Evolutionary conservation across 2,888 invertebrate genomes (phyloP), one percentile per base, ranked within the genome.

Genomic region (Ectemnius lituratus): DNA sequence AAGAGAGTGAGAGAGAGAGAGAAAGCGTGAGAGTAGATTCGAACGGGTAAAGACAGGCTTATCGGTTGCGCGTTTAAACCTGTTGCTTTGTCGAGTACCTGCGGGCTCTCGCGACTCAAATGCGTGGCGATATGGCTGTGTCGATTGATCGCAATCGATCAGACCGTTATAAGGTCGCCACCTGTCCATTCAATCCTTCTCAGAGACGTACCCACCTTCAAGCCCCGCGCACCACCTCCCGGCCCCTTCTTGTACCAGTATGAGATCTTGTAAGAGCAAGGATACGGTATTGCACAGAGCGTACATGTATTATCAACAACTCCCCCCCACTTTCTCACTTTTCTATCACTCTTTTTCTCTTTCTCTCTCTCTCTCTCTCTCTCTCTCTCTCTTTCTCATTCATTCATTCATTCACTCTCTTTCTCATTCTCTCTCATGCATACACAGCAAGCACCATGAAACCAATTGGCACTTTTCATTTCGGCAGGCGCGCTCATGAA

Each of bases 401-500:
- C 23, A 4, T 16, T 59, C 49, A 46, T 49, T 23, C 20, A n/a
- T n/a, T n/a, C n/a, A n/a, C n/a, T 13, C 13, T 18, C 60, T 62
- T 62, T 57, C 68, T 63, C 57, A 46, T 63, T 28, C 71, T 62
- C 20, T 57, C 64, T 59, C 59, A 57, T 68, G 65, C 74, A 78
- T 67, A 75, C 65, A 37, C 37, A 37, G 37, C 75, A 76, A 75
- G 65, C 67, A 23, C 77, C 72, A 37, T 75, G 49, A 85, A 76
- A 82, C 79, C 83, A 86, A 87, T 88, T 86, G 85, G 84, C 84
- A 86, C 84, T 84, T 85, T 84, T 83, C 61, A 80, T 83, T 78
- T 80, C 86, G 87, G 91, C 92, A 93, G 93, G 92, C 88, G 88
- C 89, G 88, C 91, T 92, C 92, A 93, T 95, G 94, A 96, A 96